These are phyloP conservation scores for Aelia acuminata DNA, from an alignment of 2,888 invertebrate genomes.

Conservation along the genomic window DNA sequence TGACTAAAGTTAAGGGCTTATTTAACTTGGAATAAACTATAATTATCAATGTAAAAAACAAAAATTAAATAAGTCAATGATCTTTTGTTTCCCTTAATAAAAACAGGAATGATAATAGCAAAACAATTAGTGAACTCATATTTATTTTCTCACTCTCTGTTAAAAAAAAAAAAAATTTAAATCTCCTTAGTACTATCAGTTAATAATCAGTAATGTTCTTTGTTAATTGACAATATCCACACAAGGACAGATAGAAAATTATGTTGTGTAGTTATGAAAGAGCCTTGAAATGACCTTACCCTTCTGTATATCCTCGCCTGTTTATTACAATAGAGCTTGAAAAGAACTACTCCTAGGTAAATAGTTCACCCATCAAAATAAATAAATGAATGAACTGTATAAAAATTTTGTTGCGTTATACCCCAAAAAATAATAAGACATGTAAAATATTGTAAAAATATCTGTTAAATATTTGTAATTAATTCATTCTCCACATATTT, in stretches of 20 bases:
- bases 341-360: background rate
- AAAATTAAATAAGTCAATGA: background rate
- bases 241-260: slow-evolving; percentile 44
- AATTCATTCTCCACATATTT: background rate
- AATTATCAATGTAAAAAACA: too few relatives aligned
- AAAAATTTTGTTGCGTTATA: background rate
- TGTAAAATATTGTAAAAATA: too few relatives aligned
- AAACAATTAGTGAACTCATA: background rate
- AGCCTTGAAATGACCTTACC: background rate
- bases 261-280: slow-evolving; percentile 4
- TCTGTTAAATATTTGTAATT: too few relatives aligned
- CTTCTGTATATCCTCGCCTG: background rate
- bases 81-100: background rate
- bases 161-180: background rate
- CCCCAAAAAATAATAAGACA: too few relatives aligned
- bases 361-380: background rate
- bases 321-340: background rate
- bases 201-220: slow-evolving; percentile 11
- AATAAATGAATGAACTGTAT: too few relatives aligned
- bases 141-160: background rate
- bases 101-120: background rate
- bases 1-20: too few relatives aligned
- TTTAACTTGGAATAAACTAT: too few relatives aligned
- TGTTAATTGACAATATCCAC: slow-evolving; percentile 6
- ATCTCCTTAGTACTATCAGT: background rate